Conservation (phyloP, 2,888 invertebrate genomes). For the Catocala fraxini region DNA sequence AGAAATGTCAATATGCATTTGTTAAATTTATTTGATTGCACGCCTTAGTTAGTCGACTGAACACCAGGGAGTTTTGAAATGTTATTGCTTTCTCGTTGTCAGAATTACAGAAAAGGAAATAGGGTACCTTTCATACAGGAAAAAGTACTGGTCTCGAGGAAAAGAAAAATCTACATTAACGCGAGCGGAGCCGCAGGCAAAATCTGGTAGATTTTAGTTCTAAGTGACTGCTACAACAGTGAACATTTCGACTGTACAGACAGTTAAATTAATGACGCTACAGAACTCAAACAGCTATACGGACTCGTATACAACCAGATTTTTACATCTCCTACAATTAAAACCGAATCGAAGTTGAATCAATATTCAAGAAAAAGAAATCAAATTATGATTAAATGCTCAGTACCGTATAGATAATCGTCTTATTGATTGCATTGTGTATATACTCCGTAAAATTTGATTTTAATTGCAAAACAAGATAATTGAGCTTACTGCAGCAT, state of each 20-base stretch:
- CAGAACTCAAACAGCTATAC: slow-evolving; percentile 3
- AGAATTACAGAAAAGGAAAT: too few relatives aligned
- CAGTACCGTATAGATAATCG: slow-evolving; percentile 8
- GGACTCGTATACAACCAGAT: slow-evolving; percentile 6
- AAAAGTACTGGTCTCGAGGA: too few relatives aligned
- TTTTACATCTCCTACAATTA: background rate
- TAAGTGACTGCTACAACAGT: background rate
- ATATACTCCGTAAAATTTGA: background rate
- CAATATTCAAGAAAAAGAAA: slow-evolving; percentile 16
- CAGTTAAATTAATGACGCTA: slow-evolving; percentile 9
- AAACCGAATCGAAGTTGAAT: slow-evolving; percentile 7
- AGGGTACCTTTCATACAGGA: too few relatives aligned
- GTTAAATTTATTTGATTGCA: too few relatives aligned
- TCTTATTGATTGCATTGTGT: background rate
- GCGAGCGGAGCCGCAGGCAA: too few relatives aligned
- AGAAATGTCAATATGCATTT: too few relatives aligned
- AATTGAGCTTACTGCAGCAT: background rate
- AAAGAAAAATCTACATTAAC: too few relatives aligned
- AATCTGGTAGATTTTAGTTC: background rate
- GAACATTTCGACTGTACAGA: background rate
- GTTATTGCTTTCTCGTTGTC: too few relatives aligned
- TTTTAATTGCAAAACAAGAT: background rate
- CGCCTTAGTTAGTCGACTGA: too few relatives aligned
- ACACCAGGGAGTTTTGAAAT: too few relatives aligned
- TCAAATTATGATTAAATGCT: slow-evolving; percentile 26